phyloP scores from a whole-genome alignment of 1,140 invertebrate genomes.

The Laodelphax striatellus region DNA sequence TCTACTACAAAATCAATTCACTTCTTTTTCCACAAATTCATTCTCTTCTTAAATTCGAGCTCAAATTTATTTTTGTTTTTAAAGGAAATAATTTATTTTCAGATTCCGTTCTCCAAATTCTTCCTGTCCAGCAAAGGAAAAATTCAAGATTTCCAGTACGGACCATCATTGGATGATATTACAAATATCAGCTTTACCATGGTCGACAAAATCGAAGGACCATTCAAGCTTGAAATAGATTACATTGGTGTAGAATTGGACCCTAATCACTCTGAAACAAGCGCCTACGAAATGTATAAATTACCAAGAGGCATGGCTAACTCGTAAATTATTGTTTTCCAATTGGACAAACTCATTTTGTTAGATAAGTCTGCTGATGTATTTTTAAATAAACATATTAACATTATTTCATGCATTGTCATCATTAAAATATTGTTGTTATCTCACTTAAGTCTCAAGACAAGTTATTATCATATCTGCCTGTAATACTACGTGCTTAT shows the following conservation, averaged over 20 bases:
- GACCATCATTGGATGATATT: constrained; percentile 45
- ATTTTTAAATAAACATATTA: too few species aligned
- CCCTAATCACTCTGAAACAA: constrained; percentile 60
- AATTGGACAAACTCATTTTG: too few species aligned
- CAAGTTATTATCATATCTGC: too few species aligned
- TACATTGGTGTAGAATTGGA: constrained; percentile 78
- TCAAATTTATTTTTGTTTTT: too few species aligned
- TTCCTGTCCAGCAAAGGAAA: constrained; percentile 67
- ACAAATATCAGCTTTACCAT: constrained; percentile 69
- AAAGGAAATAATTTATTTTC: constrained; percentile 21
- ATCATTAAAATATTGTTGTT: too few species aligned
- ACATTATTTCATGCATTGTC: too few species aligned
- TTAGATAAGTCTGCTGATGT: too few species aligned
- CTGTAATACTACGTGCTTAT: too few species aligned
- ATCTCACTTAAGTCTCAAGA: too few species aligned
- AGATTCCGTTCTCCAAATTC: constrained; percentile 95
- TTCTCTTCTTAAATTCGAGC: too few species aligned
- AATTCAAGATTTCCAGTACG: constrained; percentile 70
- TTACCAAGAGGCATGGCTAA: constrained; percentile 12
- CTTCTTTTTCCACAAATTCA: too few species aligned
- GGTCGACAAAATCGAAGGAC: constrained; percentile 61
- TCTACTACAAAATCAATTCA: too few species aligned
- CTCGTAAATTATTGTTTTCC: not conserved
- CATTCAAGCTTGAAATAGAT: constrained; percentile 87
- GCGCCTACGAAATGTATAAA: constrained; percentile 85